These are phyloP conservation scores for Nematostella vectensis DNA, from an alignment of 92 coral and sea anemone species.

Conservation along the genomic window DNA sequence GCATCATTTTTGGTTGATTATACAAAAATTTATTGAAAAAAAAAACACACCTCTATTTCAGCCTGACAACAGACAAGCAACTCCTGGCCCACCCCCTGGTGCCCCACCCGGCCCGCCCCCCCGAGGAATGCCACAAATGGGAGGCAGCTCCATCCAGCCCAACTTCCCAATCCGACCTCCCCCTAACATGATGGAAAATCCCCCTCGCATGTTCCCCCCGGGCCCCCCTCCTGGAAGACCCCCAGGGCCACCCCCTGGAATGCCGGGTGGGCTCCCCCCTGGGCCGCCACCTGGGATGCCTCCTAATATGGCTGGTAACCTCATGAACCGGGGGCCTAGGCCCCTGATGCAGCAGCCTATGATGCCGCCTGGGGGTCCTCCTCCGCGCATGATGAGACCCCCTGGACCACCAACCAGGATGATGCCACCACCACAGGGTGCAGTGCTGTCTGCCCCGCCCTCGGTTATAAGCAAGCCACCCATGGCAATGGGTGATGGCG, in stretches of 20 bases:
- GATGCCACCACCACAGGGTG: constrained; percentile 85
- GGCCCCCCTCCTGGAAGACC: constrained; percentile 94
- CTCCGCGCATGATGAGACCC: constrained; percentile 81
- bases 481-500: too few species aligned
- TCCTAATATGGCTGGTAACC: constrained; percentile 71
- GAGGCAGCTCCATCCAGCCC: constrained; percentile 66
- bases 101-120: constrained; percentile 49
- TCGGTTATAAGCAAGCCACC: constrained; percentile 93
- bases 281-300: constrained; percentile 86
- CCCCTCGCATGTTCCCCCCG: constrained; percentile 90
- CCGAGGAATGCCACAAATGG: constrained; percentile 67
- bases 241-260: constrained; percentile 89
- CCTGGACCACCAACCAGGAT: constrained; percentile 83
- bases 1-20: too few species aligned
- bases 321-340: constrained; percentile 68
- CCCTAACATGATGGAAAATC: constrained; percentile 47
- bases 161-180: constrained; percentile 86
- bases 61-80: not conserved
- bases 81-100: constrained; percentile 40
- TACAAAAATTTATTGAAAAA: not conserved
- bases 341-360: constrained; percentile 83
- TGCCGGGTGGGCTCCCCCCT: constrained; percentile 55
- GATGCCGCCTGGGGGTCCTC: constrained; percentile 63
- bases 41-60: not conserved
- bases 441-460: constrained; percentile 95